phyloP scores from a whole-genome alignment of 2,888 invertebrate genomes.

The Drosophila paucipuncta region DNA sequence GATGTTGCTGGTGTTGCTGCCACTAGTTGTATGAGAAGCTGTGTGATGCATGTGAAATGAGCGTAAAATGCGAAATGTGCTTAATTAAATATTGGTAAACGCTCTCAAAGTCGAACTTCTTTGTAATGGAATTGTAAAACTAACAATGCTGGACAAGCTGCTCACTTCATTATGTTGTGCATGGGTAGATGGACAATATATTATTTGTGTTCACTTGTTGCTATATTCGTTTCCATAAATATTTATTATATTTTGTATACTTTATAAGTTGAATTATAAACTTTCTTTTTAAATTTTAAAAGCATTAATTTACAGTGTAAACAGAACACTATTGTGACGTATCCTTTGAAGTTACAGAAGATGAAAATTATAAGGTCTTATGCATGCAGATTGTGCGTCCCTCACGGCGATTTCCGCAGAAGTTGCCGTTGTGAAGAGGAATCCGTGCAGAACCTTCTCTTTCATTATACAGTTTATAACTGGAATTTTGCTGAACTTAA shows the following conservation, averaged over 20 bases:
- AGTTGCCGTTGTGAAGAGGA: not conserved
- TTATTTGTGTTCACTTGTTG: not conserved
- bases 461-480: not conserved
- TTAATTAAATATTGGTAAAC: conserved; percentile 58
- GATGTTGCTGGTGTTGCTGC: not conserved
- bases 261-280: not conserved
- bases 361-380: not conserved
- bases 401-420: not conserved
- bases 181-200: not conserved
- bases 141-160: not conserved
- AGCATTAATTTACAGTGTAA: not conserved
- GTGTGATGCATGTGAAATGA: conserved; percentile 65
- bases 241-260: not conserved
- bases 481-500: not conserved
- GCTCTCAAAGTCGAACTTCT: conserved; percentile 13
- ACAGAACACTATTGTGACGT: not conserved
- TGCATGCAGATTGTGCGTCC: not conserved
- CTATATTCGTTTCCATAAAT: not conserved
- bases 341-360: not conserved
- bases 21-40: conserved; percentile 2
- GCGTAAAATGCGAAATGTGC: conserved; percentile 62
- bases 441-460: not conserved
- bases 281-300: not conserved
- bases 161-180: not conserved
- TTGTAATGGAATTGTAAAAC: not conserved